phyloP scores from a whole-genome alignment of 2,113 vertebrate genomes.

The Sylvietta virens region DNA sequence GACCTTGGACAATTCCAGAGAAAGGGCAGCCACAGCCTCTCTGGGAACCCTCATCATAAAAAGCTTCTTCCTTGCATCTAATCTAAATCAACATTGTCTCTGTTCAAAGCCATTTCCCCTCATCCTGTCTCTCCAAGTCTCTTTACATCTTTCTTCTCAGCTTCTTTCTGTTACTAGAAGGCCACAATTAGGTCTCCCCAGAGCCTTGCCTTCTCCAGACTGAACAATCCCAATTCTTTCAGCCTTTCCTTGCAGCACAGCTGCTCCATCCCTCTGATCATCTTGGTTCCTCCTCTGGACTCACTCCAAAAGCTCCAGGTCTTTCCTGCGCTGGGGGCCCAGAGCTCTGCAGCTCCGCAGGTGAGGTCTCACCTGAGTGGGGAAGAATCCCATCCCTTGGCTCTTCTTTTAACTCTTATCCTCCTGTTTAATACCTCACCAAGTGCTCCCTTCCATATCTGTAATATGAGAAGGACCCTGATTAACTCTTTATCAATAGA shows the following conservation, averaged over 20 bases:
- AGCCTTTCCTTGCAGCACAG: not conserved
- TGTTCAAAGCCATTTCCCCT: not conserved
- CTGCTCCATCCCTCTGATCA: not conserved
- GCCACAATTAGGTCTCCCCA: not conserved
- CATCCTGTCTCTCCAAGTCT: not conserved
- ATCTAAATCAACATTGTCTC: too few species aligned
- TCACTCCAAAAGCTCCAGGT: not conserved
- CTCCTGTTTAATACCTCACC: not conserved
- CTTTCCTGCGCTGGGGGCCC: not conserved
- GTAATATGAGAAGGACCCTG: not conserved
- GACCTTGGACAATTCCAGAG: not conserved
- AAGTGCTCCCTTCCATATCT: not conserved
- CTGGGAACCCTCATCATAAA: not conserved
- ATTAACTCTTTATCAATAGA: not conserved
- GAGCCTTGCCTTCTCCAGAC: not conserved
- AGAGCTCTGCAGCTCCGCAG: not conserved
- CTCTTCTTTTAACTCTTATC: not conserved
- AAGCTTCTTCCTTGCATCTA: not conserved
- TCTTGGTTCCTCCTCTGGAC: not conserved
- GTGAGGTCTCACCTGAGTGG: not conserved
- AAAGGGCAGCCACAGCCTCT: not conserved
- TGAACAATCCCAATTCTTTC: not conserved
- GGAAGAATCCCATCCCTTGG: not conserved
- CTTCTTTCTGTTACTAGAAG: not conserved
- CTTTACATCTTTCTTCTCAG: not conserved